Conservation (phyloP, 2,113 vertebrate genomes). For the Oreotragus oreotragus region DNA sequence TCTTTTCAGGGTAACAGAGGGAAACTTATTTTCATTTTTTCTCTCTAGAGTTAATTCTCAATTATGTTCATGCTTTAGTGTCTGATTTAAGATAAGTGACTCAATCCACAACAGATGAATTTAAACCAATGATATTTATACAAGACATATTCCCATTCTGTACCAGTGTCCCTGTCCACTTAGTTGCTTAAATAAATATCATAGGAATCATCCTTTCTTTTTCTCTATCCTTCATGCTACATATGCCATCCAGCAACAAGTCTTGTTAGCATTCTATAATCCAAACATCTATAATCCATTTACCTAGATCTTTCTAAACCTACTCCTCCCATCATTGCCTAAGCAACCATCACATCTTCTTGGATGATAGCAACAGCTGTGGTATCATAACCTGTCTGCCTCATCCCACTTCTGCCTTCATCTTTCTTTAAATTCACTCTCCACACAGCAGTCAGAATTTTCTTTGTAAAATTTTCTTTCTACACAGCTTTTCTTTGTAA, state of each 20-base stretch:
- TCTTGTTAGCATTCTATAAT: background rate
- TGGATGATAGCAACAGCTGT: background rate
- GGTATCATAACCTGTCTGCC: fast-evolving
- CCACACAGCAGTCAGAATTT: background rate
- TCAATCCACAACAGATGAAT: background rate
- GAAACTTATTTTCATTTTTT: background rate
- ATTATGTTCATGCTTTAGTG: background rate
- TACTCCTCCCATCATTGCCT: background rate
- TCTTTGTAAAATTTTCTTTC: background rate
- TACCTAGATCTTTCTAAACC: background rate
- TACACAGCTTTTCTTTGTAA: background rate
- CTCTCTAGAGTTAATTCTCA: background rate
- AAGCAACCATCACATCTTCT: background rate
- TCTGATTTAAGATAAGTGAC: background rate
- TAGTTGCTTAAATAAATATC: background rate
- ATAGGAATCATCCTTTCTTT: background rate
- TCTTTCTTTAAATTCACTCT: background rate
- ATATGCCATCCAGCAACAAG: background rate
- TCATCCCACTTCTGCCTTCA: background rate
- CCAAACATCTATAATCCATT: background rate
- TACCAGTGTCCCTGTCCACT: background rate
- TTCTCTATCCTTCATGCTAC: background rate
- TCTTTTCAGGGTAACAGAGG: background rate
- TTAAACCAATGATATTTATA: background rate
- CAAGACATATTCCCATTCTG: background rate